These are phyloP conservation scores for Callipepla squamata DNA, from an alignment of 2,113 vertebrate species.

Conservation along the genomic window DNA sequence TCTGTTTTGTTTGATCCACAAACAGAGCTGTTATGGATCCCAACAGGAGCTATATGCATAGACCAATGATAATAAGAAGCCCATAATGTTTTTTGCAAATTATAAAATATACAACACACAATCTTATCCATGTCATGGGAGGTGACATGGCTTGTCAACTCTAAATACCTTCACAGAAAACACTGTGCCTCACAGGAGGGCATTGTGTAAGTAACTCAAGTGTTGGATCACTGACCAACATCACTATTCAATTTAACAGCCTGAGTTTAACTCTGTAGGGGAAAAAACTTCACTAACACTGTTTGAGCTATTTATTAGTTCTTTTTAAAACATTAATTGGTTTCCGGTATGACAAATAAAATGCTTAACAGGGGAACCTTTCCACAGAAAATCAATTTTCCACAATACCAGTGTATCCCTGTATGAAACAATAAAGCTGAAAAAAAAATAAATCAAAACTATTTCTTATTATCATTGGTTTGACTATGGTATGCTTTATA, in stretches of 20 bases:
- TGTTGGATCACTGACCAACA: not conserved
- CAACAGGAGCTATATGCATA: not conserved
- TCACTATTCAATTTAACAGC: not conserved
- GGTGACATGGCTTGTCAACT: not conserved
- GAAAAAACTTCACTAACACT: slow-evolving; percentile 18
- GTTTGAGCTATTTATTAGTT: slow-evolving; percentile 23
- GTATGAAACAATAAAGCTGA: slow-evolving; percentile 30
- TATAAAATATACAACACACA: not conserved
- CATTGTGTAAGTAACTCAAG: not conserved
- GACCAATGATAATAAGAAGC: not conserved
- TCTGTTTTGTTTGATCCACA: not conserved
- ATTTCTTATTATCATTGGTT: slow-evolving; percentile 48
- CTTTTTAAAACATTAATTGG: slow-evolving; percentile 1
- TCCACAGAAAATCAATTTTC: slow-evolving; percentile 49
- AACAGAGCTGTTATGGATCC: not conserved
- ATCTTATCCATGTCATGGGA: not conserved
- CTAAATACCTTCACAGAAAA: slow-evolving; percentile 6
- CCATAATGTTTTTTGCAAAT: not conserved
- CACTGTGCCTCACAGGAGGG: not conserved
- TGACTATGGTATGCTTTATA: slow-evolving; percentile 32
- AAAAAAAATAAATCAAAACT: slow-evolving; percentile 9
- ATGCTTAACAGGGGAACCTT: slow-evolving; percentile 10
- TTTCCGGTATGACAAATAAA: slow-evolving; percentile 19
- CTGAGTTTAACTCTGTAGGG: not conserved
- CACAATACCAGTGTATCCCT: not conserved